Evolutionary conservation across 2,888 invertebrate genomes (phyloP).

Genomic region (Scaptomyza flava): DNA sequence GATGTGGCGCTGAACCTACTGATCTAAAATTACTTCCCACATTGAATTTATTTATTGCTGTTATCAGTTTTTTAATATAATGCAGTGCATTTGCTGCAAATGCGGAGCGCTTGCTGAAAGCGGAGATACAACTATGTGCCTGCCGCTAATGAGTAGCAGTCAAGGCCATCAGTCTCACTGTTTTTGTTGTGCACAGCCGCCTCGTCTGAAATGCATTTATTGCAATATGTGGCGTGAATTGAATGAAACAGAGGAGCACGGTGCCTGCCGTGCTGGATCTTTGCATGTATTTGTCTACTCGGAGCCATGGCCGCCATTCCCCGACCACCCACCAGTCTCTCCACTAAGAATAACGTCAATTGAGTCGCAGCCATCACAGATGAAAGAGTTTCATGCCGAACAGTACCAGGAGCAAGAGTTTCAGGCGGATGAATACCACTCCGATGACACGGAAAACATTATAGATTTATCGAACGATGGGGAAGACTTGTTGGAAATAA

Average conservation of each 20-base stretch:
- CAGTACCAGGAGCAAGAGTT: neutral
- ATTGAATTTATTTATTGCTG: neutral
- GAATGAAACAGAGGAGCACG: slow-evolving; percentile 8
- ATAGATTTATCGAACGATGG: neutral
- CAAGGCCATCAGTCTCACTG: slow-evolving; percentile 24
- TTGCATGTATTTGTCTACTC: slow-evolving; percentile 35
- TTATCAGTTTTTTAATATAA: neutral
- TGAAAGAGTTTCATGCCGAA: too few relatives aligned
- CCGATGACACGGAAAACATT: neutral
- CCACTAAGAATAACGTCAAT: neutral
- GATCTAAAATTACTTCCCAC: neutral
- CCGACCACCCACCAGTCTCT: neutral
- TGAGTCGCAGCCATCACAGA: neutral
- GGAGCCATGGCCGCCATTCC: slow-evolving; percentile 50
- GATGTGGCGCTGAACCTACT: neutral
- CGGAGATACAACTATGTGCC: neutral
- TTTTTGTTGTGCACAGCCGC: slow-evolving; percentile 45
- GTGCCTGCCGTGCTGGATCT: neutral
- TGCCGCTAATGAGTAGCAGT: neutral
- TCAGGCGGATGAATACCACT: neutral
- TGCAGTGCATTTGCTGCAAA: slow-evolving; percentile 29
- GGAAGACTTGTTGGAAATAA: neutral
- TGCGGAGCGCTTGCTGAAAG: slow-evolving; percentile 11
- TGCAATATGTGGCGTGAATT: slow-evolving; percentile 34
- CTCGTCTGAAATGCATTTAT: slow-evolving; percentile 37